Base-by-base conservation (phyloP, 2,113 vertebrate genomes). In the Centropus unirufus region DNA sequence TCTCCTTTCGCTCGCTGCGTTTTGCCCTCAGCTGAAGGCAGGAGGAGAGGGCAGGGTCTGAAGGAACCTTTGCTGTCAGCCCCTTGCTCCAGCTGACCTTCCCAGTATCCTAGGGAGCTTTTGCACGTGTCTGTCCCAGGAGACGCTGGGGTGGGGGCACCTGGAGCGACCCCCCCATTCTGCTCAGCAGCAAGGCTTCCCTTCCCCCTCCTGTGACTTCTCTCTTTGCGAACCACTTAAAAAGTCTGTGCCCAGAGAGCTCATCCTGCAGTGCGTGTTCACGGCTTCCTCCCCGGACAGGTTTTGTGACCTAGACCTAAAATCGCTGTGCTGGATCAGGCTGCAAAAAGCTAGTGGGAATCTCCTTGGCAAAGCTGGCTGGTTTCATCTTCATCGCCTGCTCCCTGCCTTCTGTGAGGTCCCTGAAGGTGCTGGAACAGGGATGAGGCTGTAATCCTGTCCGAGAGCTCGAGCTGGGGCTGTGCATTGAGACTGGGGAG, bases 391-490 rank as follows among this genome's bases (percentile, higher is more conserved):
- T 30, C 12, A 0, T 62, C 14, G 3, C 51, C 17, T 51, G 30
- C 22, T 52, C 15, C 21, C 9, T 8, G n/a, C 52, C 57, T 49
- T 17, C 54, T 36, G 44, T 12, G 66, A 63, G 57, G 34, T 5
- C 34, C 14, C 76, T n/a, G 36, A 47, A 22, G 54, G 32, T 30
- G 52, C 30, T 39, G 32, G 55, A 57, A 34, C 4, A 5, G 1
- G 34, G 26, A 4, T 20, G 69, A 72, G 47, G 44, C 74, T 62
- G 15, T 42, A 21, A n/a, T 32, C 42, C 27, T 44, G 44, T 16
- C 72, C 0, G 0, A n/a, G 67, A 46, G 70, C 29, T 54, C 68
- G 0, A 0, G 19, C 46, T 70, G 44, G 11, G 29, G 1, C 21
- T 4, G 6, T 36, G 12, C 4, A 0, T 21, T 14, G 51, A 14